Evolutionary conservation across 2,113 vertebrate genomes (phyloP).

Genomic region (Pelodiscus sinensis): DNA sequence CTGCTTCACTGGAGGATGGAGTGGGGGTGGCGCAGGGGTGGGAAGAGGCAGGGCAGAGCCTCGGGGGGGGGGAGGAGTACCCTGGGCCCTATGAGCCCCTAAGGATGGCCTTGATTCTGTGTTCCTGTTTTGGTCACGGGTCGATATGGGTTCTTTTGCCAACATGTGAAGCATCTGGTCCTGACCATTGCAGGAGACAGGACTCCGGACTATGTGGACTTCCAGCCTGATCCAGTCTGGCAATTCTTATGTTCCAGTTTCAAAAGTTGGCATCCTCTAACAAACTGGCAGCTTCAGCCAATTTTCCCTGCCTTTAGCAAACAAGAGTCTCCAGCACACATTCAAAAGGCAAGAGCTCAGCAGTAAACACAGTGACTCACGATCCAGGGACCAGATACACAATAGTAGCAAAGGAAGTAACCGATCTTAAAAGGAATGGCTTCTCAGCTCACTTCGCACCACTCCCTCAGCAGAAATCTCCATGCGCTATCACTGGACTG

Average conservation of each 20-base stretch:
- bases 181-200: slow-evolving; percentile 36
- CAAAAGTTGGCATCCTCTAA: slow-evolving; percentile 53
- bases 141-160: background rate
- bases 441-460: slow-evolving; percentile 25
- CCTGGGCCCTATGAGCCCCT: too few species aligned
- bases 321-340: background rate
- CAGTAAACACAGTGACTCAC: background rate
- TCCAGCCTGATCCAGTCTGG: slow-evolving; percentile 40
- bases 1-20: too few species aligned
- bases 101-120: too few species aligned
- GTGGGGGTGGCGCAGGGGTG: too few species aligned
- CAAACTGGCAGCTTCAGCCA: background rate
- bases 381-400: slow-evolving; percentile 21
- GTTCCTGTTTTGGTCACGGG: slow-evolving; percentile 56
- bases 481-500: slow-evolving; percentile 24
- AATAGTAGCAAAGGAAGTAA: slow-evolving; percentile 34
- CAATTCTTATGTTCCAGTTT: slow-evolving; percentile 46
- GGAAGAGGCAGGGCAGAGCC: too few species aligned
- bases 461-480: slow-evolving; percentile 49
- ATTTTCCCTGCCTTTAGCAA: background rate
- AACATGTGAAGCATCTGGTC: slow-evolving; percentile 34
- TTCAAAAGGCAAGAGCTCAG: background rate
- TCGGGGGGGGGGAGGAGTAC: too few species aligned
- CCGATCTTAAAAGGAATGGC: background rate
- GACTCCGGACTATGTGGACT: slow-evolving; percentile 40